Conservation (phyloP, 2,113 vertebrate genomes). For the Aspiorhynchus laticeps region DNA sequence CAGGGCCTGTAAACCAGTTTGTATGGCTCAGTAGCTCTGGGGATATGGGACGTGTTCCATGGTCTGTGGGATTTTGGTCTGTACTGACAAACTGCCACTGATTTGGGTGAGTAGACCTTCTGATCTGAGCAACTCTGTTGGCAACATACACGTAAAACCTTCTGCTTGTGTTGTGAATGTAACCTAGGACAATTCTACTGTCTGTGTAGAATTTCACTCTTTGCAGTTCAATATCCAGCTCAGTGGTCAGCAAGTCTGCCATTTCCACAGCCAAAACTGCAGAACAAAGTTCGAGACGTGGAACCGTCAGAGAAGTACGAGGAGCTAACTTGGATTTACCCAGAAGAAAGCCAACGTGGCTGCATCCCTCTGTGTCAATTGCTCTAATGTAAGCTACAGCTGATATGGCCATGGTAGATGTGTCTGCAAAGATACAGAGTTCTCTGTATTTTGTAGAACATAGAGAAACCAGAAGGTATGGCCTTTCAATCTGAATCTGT, state of each 20-base stretch:
- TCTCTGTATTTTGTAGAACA: no score
- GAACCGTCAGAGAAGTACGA: no score
- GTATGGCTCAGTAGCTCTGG: background rate
- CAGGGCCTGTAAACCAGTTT: constrained; percentile 33
- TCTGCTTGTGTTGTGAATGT: constrained; percentile 27
- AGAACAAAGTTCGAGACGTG: no score
- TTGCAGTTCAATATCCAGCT: no score
- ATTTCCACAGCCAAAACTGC: no score
- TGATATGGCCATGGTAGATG: no score
- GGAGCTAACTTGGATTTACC: no score
- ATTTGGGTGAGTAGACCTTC: constrained; percentile 11
- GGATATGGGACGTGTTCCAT: constrained; percentile 7
- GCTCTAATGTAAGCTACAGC: no score
- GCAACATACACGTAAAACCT: constrained; percentile 38
- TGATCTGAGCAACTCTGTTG: constrained; percentile 28
- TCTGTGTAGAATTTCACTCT: constrained; percentile 32
- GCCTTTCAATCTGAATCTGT: no score
- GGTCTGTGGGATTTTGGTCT: constrained; percentile 30
- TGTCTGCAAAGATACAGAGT: no score
- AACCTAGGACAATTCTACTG: constrained; percentile 35
- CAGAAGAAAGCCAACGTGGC: constrained; percentile 7
- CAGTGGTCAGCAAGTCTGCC: no score
- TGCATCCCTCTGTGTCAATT: background rate
- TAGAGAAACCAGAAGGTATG: no score
- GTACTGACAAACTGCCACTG: constrained; percentile 35